Evolutionary conservation across 2,797 vertebrate species (phyloP).

Genomic region (Leptoclinus maculatus): DNA sequence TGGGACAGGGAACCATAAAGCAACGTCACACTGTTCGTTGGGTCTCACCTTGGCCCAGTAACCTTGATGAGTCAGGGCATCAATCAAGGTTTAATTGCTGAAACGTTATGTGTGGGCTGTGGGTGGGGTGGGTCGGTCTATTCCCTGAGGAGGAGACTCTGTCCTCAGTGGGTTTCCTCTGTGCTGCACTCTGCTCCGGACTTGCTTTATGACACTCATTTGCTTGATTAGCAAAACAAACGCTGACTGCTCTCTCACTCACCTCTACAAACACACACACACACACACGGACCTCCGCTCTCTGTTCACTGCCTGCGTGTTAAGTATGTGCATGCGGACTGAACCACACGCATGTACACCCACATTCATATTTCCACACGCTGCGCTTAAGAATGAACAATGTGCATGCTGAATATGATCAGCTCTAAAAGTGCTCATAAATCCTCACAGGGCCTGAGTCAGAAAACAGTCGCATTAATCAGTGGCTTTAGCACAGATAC

Average conservation of each 20-base stretch:
- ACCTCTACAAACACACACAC: slow-evolving; percentile 36
- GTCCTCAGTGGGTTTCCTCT: slow-evolving; percentile 43
- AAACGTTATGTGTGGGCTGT: slow-evolving; percentile 54
- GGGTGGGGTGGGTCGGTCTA: slow-evolving; percentile 29
- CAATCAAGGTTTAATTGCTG: slow-evolving; percentile 80
- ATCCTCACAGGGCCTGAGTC: slow-evolving; percentile 69
- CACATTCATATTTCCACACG: slow-evolving; percentile 22
- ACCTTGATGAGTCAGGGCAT: slow-evolving; percentile 81
- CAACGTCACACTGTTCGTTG: slow-evolving; percentile 74
- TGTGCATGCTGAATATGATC: slow-evolving; percentile 64
- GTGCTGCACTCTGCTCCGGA: slow-evolving; percentile 29
- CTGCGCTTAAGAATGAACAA: slow-evolving; percentile 53
- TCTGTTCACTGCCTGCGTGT: slow-evolving; percentile 2
- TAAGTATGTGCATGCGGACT: background rate
- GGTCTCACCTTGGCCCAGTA: slow-evolving; percentile 80
- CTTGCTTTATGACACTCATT: slow-evolving; percentile 76
- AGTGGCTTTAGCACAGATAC: slow-evolving; percentile 67
- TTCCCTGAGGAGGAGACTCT: slow-evolving; percentile 46
- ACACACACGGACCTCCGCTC: slow-evolving; percentile 7
- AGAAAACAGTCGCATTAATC: slow-evolving; percentile 76
- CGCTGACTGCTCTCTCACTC: slow-evolving; percentile 53
- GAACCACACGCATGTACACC: slow-evolving; percentile 1
- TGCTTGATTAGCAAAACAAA: slow-evolving; percentile 82
- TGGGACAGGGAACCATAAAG: slow-evolving; percentile 75
- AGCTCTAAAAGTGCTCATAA: slow-evolving; percentile 78